A percentile compares a stretch with the other conserved stretches of the same genome.
Evolutionary conservation across 2,113 vertebrate species (phyloP).

Genomic region (Papio anubis): DNA sequence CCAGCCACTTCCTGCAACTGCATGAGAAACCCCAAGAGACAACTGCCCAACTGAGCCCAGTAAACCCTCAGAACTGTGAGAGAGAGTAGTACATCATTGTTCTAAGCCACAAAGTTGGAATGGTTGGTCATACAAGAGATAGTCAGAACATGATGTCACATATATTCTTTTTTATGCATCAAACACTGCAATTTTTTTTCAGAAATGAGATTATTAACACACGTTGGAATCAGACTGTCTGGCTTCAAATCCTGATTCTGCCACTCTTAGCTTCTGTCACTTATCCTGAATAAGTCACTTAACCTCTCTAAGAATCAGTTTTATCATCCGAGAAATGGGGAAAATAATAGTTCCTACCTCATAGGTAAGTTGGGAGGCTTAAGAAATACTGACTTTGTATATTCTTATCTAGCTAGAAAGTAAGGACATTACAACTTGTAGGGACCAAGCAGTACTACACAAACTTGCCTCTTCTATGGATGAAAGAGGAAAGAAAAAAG

Average conservation of each 20-base stretch:
- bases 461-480: neutral
- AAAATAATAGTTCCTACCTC: neutral
- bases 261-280: neutral
- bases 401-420: neutral
- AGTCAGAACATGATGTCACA: neutral
- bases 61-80: neutral
- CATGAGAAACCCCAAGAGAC: neutral
- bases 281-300: neutral
- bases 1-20: neutral
- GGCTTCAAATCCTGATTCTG: neutral
- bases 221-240: neutral
- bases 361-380: neutral
- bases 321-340: constrained; percentile 2
- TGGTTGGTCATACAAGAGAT: neutral
- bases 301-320: neutral
- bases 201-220: neutral
- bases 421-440: neutral
- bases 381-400: neutral
- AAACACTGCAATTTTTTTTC: neutral
- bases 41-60: neutral
- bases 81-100: neutral
- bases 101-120: neutral
- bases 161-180: neutral
- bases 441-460: neutral
- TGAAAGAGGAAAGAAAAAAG: neutral